These are phyloP conservation scores for Triops longicaudatus DNA, from an alignment of 1,140 invertebrate genomes.

Conservation along the genomic window DNA sequence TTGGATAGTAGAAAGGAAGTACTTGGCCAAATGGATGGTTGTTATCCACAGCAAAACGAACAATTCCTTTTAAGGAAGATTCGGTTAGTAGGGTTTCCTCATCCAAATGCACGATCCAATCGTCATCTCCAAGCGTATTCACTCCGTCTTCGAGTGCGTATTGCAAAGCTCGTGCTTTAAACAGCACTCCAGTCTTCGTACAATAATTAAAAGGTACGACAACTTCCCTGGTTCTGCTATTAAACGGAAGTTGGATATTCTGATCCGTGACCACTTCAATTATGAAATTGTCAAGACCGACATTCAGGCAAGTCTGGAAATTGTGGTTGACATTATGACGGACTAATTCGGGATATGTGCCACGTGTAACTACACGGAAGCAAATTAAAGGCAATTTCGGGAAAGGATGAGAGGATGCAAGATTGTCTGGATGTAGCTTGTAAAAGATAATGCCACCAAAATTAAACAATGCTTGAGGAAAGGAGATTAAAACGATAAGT, in stretches of 20 bases:
- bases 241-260: constrained; percentile 56
- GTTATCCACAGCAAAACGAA: constrained; percentile 94
- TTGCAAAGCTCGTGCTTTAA: constrained; percentile 90
- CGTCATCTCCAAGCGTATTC: constrained; percentile 75
- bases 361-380: constrained; percentile 88
- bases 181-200: constrained; percentile 82
- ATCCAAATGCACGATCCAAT: constrained; percentile 98
- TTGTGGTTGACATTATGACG: constrained; percentile 81
- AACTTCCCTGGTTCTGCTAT: constrained; percentile 64
- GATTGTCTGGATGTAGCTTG: constrained; percentile 91
- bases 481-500: constrained; percentile 71
- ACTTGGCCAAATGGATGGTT: constrained; percentile 93
- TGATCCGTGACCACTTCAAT: constrained; percentile 97
- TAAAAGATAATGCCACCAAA: constrained; percentile 82
- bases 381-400: constrained; percentile 89
- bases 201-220: constrained; percentile 77
- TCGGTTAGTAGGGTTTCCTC: constrained; percentile 94
- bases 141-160: constrained; percentile 89
- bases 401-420: constrained; percentile 57
- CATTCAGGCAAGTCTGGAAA: constrained; percentile 76
- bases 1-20: background rate
- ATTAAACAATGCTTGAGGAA: constrained; percentile 85
- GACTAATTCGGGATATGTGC: constrained; percentile 88
- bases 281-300: constrained; percentile 90
- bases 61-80: constrained; percentile 59